These are phyloP conservation scores for Platycheirus albimanus DNA, from an alignment of 2,888 invertebrate species.

Conservation along the genomic window DNA sequence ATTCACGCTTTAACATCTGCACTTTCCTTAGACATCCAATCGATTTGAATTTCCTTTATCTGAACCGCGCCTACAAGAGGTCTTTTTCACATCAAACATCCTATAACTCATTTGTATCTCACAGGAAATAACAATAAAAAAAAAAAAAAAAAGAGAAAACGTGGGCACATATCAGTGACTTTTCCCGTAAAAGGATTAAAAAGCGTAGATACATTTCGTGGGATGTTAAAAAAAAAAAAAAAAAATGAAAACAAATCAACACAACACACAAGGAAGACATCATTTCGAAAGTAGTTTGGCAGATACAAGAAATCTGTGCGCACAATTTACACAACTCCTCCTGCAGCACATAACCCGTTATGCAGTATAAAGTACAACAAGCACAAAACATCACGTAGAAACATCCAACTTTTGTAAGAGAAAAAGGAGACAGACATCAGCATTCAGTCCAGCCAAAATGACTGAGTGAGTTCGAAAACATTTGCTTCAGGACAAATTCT, in stretches of 20 bases:
- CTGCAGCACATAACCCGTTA: conserved; percentile 30
- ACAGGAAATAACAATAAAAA: conserved; percentile 2
- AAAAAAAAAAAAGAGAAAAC: conserved; percentile 9
- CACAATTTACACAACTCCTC: conserved; percentile 71
- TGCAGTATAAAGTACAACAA: conserved; percentile 20
- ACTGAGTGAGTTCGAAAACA: conserved; percentile 42
- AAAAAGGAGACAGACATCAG: conserved; percentile 35
- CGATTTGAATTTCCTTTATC: conserved; percentile 19
- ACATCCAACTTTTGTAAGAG: conserved; percentile 33
- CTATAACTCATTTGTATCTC: conserved; percentile 32
- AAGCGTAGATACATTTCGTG: conserved; percentile 44
- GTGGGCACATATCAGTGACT: conserved; percentile 54
- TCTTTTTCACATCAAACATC: conserved; percentile 8
- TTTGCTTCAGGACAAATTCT: conserved; percentile 50
- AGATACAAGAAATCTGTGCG: conserved; percentile 73
- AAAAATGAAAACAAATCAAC: conserved; percentile 3
- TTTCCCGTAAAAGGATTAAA: conserved; percentile 50
- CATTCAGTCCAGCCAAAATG: conserved; percentile 19
- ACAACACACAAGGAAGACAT: conserved; percentile 69
- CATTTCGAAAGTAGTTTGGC: conserved; percentile 74
- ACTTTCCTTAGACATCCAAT: neutral
- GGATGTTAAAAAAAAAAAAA: conserved; percentile 25
- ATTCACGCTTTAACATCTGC: neutral
- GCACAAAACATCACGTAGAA: conserved; percentile 45
- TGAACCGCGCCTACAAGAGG: conserved; percentile 31